Conservation (phyloP, 2,113 vertebrate genomes). For the Oryzias javanicus region DNA sequence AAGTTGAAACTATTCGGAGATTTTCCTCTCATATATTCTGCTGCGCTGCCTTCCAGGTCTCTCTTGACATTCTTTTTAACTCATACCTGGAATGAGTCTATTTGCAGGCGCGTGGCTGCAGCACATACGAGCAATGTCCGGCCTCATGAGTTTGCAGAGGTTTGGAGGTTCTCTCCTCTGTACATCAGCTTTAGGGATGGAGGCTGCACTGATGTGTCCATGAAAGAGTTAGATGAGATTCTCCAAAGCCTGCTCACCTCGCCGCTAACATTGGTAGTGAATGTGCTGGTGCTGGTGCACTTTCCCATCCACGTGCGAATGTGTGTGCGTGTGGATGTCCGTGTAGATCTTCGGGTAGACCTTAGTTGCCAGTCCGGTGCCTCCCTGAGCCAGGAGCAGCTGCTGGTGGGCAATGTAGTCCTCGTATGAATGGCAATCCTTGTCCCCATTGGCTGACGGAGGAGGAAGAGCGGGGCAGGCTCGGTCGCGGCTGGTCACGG, state of each 20-base stretch:
- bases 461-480: conserved; percentile 43
- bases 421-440: conserved; percentile 89
- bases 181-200: conserved; percentile 7
- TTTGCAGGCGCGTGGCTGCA: conserved; percentile 21
- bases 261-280: conserved; percentile 90
- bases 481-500: conserved; percentile 69
- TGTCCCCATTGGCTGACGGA: conserved; percentile 75
- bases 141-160: conserved; percentile 10
- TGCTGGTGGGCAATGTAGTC: conserved; percentile 85
- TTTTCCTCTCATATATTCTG: conserved; percentile 15
- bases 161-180: conserved; percentile 20
- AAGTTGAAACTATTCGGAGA: conserved; percentile 12
- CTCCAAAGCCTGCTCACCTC: not conserved
- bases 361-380: conserved; percentile 79
- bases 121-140: conserved; percentile 15
- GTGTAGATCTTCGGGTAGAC: conserved; percentile 95
- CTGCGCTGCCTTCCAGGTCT: conserved; percentile 16
- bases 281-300: conserved; percentile 94
- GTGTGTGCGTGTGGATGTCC: conserved; percentile 89
- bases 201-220: conserved; percentile 19
- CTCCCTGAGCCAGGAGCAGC: conserved; percentile 81
- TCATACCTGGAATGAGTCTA: conserved; percentile 31
- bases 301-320: conserved; percentile 92
- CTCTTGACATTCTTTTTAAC: conserved; percentile 63
- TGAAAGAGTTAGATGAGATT: not conserved